Conservation (phyloP, 2,797 vertebrate species). For the Macroramphosus scolopax region DNA sequence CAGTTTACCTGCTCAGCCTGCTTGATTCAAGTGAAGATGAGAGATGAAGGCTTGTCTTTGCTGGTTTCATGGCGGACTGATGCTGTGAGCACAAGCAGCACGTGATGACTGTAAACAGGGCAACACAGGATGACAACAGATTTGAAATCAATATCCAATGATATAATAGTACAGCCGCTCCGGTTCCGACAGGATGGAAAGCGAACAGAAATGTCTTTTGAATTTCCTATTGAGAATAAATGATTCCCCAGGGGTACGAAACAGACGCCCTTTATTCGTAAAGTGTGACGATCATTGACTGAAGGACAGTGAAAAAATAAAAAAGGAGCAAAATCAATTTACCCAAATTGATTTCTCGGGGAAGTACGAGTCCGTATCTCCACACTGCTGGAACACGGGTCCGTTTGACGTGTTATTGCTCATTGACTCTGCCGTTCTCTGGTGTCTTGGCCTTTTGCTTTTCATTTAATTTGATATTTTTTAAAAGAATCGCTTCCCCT, state of each 20-base stretch:
- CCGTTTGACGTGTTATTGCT: slow-evolving; percentile 30
- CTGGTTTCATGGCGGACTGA: slow-evolving; percentile 5
- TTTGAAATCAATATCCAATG: slow-evolving; percentile 26
- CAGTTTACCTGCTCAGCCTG: slow-evolving; percentile 13
- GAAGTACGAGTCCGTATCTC: slow-evolving; percentile 37
- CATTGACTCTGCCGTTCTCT: slow-evolving; percentile 30
- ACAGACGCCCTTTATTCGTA: slow-evolving; percentile 20
- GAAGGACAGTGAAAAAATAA: slow-evolving; percentile 27
- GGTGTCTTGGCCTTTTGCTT: slow-evolving; percentile 16
- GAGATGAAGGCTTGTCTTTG: slow-evolving; percentile 7
- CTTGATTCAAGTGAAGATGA: slow-evolving; percentile 20
- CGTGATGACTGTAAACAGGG: slow-evolving; percentile 3
- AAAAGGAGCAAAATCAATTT: slow-evolving; percentile 39
- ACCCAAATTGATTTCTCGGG: slow-evolving; percentile 38
- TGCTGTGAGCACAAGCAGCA: background rate
- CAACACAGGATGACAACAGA: too few relatives aligned
- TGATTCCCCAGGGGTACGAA: background rate
- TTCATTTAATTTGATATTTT: slow-evolving; percentile 20
- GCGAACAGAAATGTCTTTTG: too few relatives aligned
- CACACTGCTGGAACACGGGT: slow-evolving; percentile 15
- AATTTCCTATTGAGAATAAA: slow-evolving; percentile 20
- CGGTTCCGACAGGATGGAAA: too few relatives aligned
- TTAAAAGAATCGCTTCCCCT: too few relatives aligned
- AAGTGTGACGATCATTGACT: slow-evolving; percentile 23
- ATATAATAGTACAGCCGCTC: too few relatives aligned